Percentiles rank a stretch among this genome's conserved stretches.
Conservation (phyloP, 2,113 vertebrate genomes). For the Anguilla rostrata region DNA sequence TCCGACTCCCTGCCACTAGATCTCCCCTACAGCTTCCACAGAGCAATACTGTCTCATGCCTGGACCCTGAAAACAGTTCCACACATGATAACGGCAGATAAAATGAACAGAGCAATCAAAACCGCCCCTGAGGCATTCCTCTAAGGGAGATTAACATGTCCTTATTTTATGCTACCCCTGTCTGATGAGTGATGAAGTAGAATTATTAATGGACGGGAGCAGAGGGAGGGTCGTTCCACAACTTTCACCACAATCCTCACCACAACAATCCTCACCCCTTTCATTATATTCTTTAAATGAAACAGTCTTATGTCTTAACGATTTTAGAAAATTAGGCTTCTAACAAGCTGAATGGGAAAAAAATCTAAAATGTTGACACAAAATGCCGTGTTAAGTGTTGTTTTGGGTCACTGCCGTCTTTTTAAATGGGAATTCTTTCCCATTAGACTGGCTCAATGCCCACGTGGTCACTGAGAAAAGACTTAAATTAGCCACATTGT, state of each 20-base stretch:
- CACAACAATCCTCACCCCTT: neutral
- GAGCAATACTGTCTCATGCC: neutral
- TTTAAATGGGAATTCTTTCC: neutral
- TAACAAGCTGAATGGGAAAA: neutral
- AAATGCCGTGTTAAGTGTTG: neutral
- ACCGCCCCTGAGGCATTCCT: neutral
- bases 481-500: neutral
- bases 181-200: neutral
- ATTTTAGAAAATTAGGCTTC: neutral
- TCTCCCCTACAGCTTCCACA: neutral
- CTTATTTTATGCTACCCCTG: neutral
- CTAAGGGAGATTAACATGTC: neutral
- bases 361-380: neutral
- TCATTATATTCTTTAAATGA: neutral
- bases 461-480: neutral
- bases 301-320: neutral
- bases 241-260: neutral
- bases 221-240: neutral
- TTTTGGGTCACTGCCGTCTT: neutral
- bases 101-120: neutral
- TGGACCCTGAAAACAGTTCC: neutral
- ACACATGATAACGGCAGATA: neutral
- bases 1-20: neutral
- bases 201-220: neutral
- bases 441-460: neutral